Percentiles rank a stretch among this genome's conserved stretches.
Evolutionary conservation across 2,113 vertebrate genomes (phyloP).

Genomic region (Cepphus grylle): DNA sequence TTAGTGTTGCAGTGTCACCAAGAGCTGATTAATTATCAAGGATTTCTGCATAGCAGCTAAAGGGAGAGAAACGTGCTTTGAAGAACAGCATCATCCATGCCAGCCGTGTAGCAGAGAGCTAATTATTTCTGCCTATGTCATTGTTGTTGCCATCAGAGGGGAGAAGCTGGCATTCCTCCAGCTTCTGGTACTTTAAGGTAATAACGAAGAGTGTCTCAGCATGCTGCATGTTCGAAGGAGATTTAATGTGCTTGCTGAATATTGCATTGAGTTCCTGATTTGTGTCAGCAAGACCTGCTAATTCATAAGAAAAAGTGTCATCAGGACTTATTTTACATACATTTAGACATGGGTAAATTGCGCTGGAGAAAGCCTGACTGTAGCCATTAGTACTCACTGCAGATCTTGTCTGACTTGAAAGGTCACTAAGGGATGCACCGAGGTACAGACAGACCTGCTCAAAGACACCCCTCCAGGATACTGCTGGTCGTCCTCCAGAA

Average conservation of each 20-base stretch:
- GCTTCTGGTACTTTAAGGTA: constrained; percentile 7
- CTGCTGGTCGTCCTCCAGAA: accelerated
- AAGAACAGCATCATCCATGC: not conserved
- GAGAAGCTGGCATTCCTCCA: constrained; percentile 35
- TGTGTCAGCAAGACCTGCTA: constrained; percentile 30
- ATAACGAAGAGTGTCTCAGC: not conserved
- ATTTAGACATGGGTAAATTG: not conserved
- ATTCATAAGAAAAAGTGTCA: not conserved
- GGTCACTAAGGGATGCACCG: not conserved
- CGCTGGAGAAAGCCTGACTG: not conserved
- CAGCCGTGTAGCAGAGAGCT: not conserved
- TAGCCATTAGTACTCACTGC: not conserved
- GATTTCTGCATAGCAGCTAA: not conserved
- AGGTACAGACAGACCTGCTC: not conserved
- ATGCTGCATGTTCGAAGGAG: not conserved
- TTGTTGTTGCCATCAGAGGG: not conserved
- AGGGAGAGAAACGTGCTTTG: not conserved
- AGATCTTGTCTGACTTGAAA: not conserved
- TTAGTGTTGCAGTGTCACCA: not conserved
- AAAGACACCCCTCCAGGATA: not conserved
- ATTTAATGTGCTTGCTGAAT: constrained; percentile 27
- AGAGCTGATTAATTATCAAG: constrained; percentile 13
- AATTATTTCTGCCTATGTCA: constrained; percentile 33
- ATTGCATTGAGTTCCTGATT: constrained; percentile 3
- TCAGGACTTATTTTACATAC: not conserved